Evolutionary conservation across 2,888 invertebrate species (phyloP), one percentile per base, ranked within the genome.

Genomic region (Campoplex capitator): DNA sequence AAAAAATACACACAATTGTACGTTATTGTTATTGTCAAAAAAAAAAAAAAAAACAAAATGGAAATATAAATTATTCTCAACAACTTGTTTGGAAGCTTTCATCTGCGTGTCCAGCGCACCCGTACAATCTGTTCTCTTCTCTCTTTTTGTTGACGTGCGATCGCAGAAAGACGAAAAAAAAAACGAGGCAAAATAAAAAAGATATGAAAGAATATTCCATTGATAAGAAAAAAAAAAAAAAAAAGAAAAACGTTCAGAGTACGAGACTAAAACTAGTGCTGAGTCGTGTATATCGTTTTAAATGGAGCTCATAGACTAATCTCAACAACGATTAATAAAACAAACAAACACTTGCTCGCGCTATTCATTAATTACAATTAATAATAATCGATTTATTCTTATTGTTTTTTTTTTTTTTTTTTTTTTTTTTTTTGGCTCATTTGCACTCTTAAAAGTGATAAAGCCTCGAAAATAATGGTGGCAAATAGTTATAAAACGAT

Each of bases 41-140:
- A 23, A 23, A 56, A 56, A 18, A 18, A 56, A 28, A 56, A 56
- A 16, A 28, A 74, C 54, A 84, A 51, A 54, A 54, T 67, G 48
- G 77, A 78, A 84, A 82, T 84, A 84, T 78, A 78, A 87, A 82
- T 82, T 74, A 81, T 79, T 75, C 78, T 75, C 73, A 79, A 45
- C 56, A 58, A 54, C 32, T 65, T 70, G 32, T 77, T 45, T 78
- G 7, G 35, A 74, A 78, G 3, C 32, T 54, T 54, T 28, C 56
- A 56, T 48, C 38, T 28, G 51, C 51, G 45, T 62, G 23, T 65
- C 18, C 51, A 9, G 18, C 35, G 51, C 13, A 58, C 42, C 71
- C 62, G 62, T 18, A 70, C 18, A n/a, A 45, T 70, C 16, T 28
- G 16, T 42, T 9, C 23, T 67, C 51, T 28, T 54, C 67, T 28